Evolutionary conservation across 2,797 vertebrate species (phyloP), one percentile per base, ranked within the genome.

Genomic region (Silurus aristotelis): DNA sequence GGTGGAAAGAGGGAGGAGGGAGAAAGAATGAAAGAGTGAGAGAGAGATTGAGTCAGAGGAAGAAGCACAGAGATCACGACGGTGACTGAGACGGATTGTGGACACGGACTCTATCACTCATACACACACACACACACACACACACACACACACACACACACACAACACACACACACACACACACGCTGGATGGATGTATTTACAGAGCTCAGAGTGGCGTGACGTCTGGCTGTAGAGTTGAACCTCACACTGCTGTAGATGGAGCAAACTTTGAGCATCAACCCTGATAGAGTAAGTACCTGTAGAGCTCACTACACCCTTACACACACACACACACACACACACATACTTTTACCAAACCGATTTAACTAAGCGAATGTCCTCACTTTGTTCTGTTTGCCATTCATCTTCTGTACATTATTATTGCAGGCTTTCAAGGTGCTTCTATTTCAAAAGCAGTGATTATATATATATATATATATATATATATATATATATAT

Each of bases 241-340:
- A 94, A 93, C 90, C 93, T 91, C 92, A 91, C 91, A 90, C 88
- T 87, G 92, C 89, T 89, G 89, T 93, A 92, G 91, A 96, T 96
- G 95, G 95, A 96, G 94, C 91, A 94, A 94, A 94, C 92, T 94
- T 95, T 95, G 88, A 94, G 91, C 77, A 90, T 91, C 92, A 91
- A 93, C 89, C 91, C 93, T 88, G 92, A 94, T 87, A 91, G 91
- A 70, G 88, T 92, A 84, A 92, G 91, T 92, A 88, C 80, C 83
- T 77, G 87, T 84, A 55, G 55, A 72, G 14, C 66, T 25, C 17
- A 6, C 66, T 79, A 60, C 66, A 43, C 66, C 75, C 52, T 80
- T 38, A 61, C 52, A 76, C 83, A 72, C 73, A 67, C 58, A 83
- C 25, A 48, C 15, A 5, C 71, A 48, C 71, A 64, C 71, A 43